phyloP scores from a whole-genome alignment of 2,888 invertebrate species.

The Dryobota labecula region DNA sequence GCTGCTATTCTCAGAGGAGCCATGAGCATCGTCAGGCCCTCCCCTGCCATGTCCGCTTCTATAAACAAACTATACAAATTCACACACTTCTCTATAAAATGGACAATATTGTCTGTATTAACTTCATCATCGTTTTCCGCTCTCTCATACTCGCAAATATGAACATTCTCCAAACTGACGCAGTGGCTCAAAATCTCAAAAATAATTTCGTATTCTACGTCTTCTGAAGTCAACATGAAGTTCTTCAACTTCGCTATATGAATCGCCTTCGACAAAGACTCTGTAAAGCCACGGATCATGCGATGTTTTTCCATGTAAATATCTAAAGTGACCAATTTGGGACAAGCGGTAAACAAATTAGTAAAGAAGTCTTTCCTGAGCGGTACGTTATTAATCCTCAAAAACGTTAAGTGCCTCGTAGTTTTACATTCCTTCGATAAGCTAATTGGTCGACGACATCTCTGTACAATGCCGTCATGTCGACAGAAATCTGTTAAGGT shows the following conservation, averaged over 20 bases:
- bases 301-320: slow-evolving; percentile 68
- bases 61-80: slow-evolving; percentile 74
- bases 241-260: slow-evolving; percentile 69
- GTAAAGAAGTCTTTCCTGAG: slow-evolving; percentile 68
- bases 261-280: slow-evolving; percentile 64
- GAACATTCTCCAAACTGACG: slow-evolving; percentile 70
- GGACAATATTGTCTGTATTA: slow-evolving; percentile 48
- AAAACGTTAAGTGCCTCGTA: slow-evolving; percentile 67
- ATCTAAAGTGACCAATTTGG: slow-evolving; percentile 69
- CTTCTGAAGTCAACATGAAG: slow-evolving; percentile 71
- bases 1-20: slow-evolving; percentile 63
- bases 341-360: slow-evolving; percentile 67
- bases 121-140: slow-evolving; percentile 48
- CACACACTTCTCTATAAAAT: slow-evolving; percentile 66
- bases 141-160: slow-evolving; percentile 73
- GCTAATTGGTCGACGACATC: slow-evolving; percentile 63
- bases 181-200: slow-evolving; percentile 70
- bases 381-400: slow-evolving; percentile 71
- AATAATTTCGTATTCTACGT: slow-evolving; percentile 70
- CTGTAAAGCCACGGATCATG: slow-evolving; percentile 60
- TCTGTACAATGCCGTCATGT: slow-evolving; percentile 63
- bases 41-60: slow-evolving; percentile 70
- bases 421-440: slow-evolving; percentile 60
- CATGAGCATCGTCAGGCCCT: slow-evolving; percentile 68
- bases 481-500: slow-evolving; percentile 74